A percentile compares a stretch with the other conserved stretches of the same genome.
phyloP scores from a whole-genome alignment of 2,113 vertebrate species.

The Oreotragus oreotragus region DNA sequence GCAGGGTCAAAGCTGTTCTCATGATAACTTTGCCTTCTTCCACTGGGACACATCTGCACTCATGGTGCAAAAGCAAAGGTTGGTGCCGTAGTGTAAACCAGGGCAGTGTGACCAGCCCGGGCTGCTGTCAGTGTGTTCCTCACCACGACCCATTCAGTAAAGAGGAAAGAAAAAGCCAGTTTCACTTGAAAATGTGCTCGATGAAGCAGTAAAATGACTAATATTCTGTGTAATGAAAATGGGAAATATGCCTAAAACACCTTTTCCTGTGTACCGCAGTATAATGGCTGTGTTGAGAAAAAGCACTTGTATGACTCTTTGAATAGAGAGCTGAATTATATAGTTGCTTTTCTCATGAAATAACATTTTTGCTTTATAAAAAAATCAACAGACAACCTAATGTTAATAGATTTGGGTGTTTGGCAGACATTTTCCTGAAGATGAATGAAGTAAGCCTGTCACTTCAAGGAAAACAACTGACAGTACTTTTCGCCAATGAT shows the following conservation, averaged over 20 bases:
- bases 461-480: constrained; percentile 30
- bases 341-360: neutral
- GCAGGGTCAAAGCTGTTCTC: neutral
- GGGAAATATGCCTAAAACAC: neutral
- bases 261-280: neutral
- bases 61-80: neutral
- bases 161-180: neutral
- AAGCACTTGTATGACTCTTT: neutral
- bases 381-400: neutral
- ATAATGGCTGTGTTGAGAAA: neutral
- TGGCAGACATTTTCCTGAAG: constrained; percentile 44
- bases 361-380: constrained; percentile 31
- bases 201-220: neutral
- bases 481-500: neutral
- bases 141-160: rapidly evolving
- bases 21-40: neutral
- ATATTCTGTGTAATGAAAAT: neutral
- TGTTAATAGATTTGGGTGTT: constrained; percentile 4
- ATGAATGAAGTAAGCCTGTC: constrained; percentile 15
- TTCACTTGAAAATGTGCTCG: neutral
- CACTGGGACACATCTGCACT: neutral
- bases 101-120: neutral
- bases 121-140: neutral
- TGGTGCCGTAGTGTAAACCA: neutral
- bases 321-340: neutral